These are phyloP conservation scores for Chitala chitala DNA, from an alignment of 2,113 vertebrate genomes.

Conservation along the genomic window DNA sequence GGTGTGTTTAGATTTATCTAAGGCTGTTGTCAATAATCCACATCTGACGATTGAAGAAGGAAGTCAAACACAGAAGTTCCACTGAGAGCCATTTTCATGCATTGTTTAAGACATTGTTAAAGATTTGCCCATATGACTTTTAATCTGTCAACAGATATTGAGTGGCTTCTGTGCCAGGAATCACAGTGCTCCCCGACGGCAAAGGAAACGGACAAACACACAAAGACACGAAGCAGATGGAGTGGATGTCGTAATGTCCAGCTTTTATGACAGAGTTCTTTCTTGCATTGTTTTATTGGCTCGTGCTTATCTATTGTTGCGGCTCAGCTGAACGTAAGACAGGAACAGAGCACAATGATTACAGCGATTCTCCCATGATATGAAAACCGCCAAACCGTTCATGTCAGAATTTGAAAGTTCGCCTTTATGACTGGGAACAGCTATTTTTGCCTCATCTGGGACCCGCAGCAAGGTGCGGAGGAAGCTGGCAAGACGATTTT, in stretches of 20 bases:
- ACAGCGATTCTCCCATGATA: background rate
- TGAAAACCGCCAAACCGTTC: background rate
- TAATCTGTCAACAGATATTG: slow-evolving; percentile 53
- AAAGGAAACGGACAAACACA: slow-evolving; percentile 39
- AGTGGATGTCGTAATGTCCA: slow-evolving; percentile 44
- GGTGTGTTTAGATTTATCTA: background rate
- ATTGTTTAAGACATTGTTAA: slow-evolving; percentile 46
- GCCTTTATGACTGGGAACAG: background rate
- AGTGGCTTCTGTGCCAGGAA: slow-evolving; percentile 40
- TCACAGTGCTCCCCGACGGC: slow-evolving; percentile 43
- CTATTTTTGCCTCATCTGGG: background rate
- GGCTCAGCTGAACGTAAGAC: background rate
- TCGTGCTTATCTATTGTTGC: background rate
- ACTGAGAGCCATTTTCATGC: slow-evolving; percentile 14
- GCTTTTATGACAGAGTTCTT: background rate
- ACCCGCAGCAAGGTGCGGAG: background rate
- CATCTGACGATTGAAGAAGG: slow-evolving; percentile 22
- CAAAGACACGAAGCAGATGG: slow-evolving; percentile 31
- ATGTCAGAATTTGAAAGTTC: background rate
- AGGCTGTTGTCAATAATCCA: slow-evolving; percentile 9
- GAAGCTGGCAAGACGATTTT: background rate
- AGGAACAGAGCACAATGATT: background rate
- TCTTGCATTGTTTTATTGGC: background rate
- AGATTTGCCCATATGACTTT: slow-evolving; percentile 44
- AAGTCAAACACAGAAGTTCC: slow-evolving; percentile 52